Base-by-base conservation (phyloP, 2,888 invertebrate genomes). In the Drosophila melanosoma region DNA sequence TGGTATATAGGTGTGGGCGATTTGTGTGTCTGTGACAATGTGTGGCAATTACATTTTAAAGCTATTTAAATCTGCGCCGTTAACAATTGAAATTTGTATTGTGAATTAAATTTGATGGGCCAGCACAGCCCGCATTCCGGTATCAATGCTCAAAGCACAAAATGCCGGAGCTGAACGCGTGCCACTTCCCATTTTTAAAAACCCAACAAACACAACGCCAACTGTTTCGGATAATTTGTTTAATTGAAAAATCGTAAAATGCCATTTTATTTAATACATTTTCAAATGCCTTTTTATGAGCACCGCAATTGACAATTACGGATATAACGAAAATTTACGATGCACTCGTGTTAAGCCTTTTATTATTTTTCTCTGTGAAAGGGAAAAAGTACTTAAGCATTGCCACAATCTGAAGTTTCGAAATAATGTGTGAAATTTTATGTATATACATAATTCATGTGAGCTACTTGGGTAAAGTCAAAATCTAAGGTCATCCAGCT, bases 231-330 rank as follows among this genome's bases (percentile, higher is more conserved):
- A 62, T 74, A 91, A 90, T 88, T 88, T 90, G 79, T 86, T 90
- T 86, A 88, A 91, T 90, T 88, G 90, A 90, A 88, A 90, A 91
- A 88, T 87, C 90, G 83, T 89, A 90, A 89, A 89, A 90, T 76
- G 58, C n/a, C 51, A 69, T 71, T 82, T 76, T 65, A 54, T 64
- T 59, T 63, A 51, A 57, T 51, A 53, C 32, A 53, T 59, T 48
- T 80, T 63, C 79, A 80, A 90, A 90, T 90, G 81, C 75, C 78
- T 79, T 89, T 90, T 85, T 88, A 89, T 91, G 87, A 74, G n/a
- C 84, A 64, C 76, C 58, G 56, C 81, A 85, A 85, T 88, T 88
- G 89, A 88, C 84, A 85, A 86, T 88, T 83, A 83, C 86, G 78
- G 68, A 69, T 74, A 73, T 86, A 71, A 67, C 79, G 62, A 63